Evolutionary conservation across 2,113 vertebrate species (phyloP).

Genomic region (Dolichallabes microphthalmus): DNA sequence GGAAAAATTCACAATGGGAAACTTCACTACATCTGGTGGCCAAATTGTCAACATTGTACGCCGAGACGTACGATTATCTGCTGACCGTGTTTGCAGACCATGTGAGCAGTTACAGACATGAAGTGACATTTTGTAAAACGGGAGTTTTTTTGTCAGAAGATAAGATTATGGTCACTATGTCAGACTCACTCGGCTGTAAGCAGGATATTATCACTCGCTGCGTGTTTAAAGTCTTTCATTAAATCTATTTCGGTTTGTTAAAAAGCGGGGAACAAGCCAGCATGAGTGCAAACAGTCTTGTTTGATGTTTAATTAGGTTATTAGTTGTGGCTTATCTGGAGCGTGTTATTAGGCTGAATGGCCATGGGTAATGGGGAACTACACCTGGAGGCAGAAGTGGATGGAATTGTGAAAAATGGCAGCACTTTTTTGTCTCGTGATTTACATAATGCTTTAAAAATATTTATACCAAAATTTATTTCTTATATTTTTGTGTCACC

Average conservation of each 20-base stretch:
- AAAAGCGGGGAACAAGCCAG: background rate
- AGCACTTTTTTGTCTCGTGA: background rate
- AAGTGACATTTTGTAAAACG: slow-evolving; percentile 41
- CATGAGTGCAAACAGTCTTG: slow-evolving; percentile 36
- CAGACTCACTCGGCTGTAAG: slow-evolving; percentile 43
- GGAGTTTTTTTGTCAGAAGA: slow-evolving; percentile 25
- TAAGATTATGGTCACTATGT: slow-evolving; percentile 44
- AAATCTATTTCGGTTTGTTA: slow-evolving; percentile 5
- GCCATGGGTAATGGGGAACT: background rate
- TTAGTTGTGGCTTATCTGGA: slow-evolving; percentile 36
- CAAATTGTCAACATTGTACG: slow-evolving; percentile 42
- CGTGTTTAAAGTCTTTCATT: slow-evolving; percentile 46
- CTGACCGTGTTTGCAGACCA: slow-evolving; percentile 48
- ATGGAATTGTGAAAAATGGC: background rate
- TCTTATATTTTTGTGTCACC: background rate
- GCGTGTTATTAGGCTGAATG: slow-evolving; percentile 19
- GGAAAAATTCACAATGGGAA: slow-evolving; percentile 40
- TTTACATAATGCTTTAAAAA: background rate
- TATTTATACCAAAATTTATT: background rate
- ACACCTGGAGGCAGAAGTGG: slow-evolving; percentile 11
- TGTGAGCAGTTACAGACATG: slow-evolving; percentile 36
- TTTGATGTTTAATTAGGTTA: slow-evolving; percentile 38
- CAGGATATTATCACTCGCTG: slow-evolving; percentile 47
- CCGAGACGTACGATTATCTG: slow-evolving; percentile 37
- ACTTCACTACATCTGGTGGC: slow-evolving; percentile 35